Evolutionary conservation across 2,888 invertebrate genomes (phyloP), one percentile per base, ranked within the genome.

Genomic region (Ophion ventricosus): DNA sequence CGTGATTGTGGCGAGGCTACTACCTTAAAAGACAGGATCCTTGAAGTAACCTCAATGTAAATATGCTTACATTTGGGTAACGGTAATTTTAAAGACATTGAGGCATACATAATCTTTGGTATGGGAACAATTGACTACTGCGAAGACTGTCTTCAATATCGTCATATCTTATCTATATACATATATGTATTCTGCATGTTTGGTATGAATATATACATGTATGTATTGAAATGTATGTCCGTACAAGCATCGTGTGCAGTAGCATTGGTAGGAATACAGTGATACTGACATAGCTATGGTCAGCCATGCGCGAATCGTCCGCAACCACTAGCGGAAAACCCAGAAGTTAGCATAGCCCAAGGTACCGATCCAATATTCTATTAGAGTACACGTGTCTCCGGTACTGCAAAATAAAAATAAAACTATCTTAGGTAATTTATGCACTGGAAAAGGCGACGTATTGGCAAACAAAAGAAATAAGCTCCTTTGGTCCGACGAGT

Each of bases 221-320:
- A 73, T n/a, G 20, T 20, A 3, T 14, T n/a, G n/a, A 8, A 10
- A 57, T 29, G n/a, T 63, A 43, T 49, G 43, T 49, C 26, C 56
- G 7, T 61, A 61, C 54, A 25, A 54, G 69, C 26, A 56, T 57
- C 29, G 63, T 23, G 70, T 72, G 35, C 67, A 63, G 74, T 59
- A 75, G 54, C 73, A 54, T 26, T 73, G 20, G 74, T 23, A 49
- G 69, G 59, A 49, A 73, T 63, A 75, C 78, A 84, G 84, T 84
- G 84, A 79, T 85, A 80, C 59, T 88, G 88, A 87, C 90, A 90
- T 88, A 89, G 89, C 89, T 89, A 89, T 90, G 91, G 87, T 88
- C 91, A 90, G 89, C 90, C 91, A 91, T 89, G 90, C 90, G 90
- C 88, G 90, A 91, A 85, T 85, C 79, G 59, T 63, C 29, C 57